Percentiles rank a stretch among this genome's conserved stretches.
These are phyloP conservation scores for Mantis religiosa DNA, from an alignment of 2,888 invertebrate genomes.

Conservation along the genomic window DNA sequence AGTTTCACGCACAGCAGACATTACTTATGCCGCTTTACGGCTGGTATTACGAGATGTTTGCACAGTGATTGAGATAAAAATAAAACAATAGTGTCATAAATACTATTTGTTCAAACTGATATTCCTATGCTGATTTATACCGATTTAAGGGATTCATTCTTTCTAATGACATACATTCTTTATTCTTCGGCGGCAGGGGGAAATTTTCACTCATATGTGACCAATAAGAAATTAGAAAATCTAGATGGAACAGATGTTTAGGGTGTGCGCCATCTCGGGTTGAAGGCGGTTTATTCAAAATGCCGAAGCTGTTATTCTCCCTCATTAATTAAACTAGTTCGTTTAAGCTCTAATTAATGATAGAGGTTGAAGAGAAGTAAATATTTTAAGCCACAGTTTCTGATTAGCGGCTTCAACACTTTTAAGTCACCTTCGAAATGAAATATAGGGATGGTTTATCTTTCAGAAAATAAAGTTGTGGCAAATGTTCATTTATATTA, in stretches of 20 bases:
- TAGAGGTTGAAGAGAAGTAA: too few species aligned
- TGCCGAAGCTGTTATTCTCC: too few species aligned
- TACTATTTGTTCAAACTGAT: neutral
- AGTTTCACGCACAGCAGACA: neutral
- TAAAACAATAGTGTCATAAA: neutral
- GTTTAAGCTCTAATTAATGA: too few species aligned
- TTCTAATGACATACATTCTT: neutral
- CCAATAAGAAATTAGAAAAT: neutral
- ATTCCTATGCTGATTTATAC: neutral
- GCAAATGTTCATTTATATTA: too few species aligned
- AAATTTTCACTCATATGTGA: neutral
- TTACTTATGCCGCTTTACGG: slow-evolving; percentile 10
- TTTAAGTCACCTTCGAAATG: too few species aligned
- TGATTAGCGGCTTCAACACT: too few species aligned
- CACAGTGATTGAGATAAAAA: neutral
- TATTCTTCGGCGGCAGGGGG: too few species aligned
- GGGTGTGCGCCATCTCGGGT: neutral
- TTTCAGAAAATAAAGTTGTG: too few species aligned
- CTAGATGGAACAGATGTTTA: neutral
- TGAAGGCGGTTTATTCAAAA: neutral
- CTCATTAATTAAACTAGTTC: too few species aligned
- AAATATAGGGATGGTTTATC: too few species aligned
- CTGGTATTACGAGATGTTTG: neutral
- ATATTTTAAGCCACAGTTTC: too few species aligned
- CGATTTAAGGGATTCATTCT: neutral